Evolutionary conservation across 2,888 invertebrate species (phyloP), one percentile per base, ranked within the genome.

Genomic region (Cryptosula pallasiana): DNA sequence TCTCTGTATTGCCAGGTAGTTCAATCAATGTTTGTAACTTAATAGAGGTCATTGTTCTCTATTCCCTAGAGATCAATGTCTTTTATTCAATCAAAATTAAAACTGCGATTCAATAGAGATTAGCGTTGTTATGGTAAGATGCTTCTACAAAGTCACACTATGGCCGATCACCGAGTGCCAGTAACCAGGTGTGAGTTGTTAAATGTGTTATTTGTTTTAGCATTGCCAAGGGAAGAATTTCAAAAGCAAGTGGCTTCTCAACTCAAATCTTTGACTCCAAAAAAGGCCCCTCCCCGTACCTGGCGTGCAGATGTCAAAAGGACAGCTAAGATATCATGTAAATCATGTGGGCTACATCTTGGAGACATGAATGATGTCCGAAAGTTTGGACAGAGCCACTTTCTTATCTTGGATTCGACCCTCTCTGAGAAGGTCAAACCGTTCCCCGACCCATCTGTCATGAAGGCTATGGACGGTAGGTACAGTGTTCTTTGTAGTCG

Each of bases 391-490:
- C 63, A 63, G 32, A 63, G 34, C n/a, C 63, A 63, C 32, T 63
- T 63, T 63, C 63, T 63, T 5, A 63, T 63, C 32, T 29, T 63
- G 13, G 63, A 63, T 32, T 27, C 16, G 13, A 32, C 2, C 3
- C 34, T 63, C 3, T 34, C 2, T 32, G 32, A 63, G 25, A 63
- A 34, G n/a, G 63, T 63, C 1, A 27, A 13, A 27, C 63, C 63
- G 9, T 63, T 25, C 32, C 63, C 63, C 13, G 63, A 63, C n/a
- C 32, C 27, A 5, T 13, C 63, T 34, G 29, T 63, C 32, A 63
- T 63, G 63, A 63, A 63, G n/a, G 29, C 63, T 29, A 63, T 63
- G 63, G 63, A 63, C 32, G 63, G 63, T 63, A 32, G 9, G 63
- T 32, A 13, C 20, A 25, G 9, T 45, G 45, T 13, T 13, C 45